Evolutionary conservation across 2,888 invertebrate species (phyloP).

Genomic region (Cantharis flavilabris): DNA sequence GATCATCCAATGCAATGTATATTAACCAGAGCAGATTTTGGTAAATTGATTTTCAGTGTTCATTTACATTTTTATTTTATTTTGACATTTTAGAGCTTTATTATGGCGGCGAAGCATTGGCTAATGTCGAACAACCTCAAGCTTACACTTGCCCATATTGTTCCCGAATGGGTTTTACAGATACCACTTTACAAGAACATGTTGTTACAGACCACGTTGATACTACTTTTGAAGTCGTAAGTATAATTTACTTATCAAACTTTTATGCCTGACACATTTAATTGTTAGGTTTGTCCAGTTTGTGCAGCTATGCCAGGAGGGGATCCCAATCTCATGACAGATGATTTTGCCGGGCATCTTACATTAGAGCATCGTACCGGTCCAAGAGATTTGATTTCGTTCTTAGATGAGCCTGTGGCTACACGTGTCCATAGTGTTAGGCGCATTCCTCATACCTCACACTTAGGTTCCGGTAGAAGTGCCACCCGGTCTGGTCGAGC

Average conservation of each 20-base stretch:
- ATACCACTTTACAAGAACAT: slow-evolving; percentile 88
- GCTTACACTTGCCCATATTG: slow-evolving; percentile 98
- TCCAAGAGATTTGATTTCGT: slow-evolving; percentile 89
- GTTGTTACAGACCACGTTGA: slow-evolving; percentile 91
- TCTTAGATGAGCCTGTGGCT: slow-evolving; percentile 88
- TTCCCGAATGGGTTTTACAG: slow-evolving; percentile 94
- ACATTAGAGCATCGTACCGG: slow-evolving; percentile 84
- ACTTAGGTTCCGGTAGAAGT: slow-evolving; percentile 53
- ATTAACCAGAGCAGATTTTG: slow-evolving; percentile 94
- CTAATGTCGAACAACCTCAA: slow-evolving; percentile 89
- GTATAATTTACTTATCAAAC: slow-evolving; percentile 39
- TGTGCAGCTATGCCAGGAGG: slow-evolving; percentile 96
- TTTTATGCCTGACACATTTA: neutral
- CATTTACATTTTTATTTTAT: neutral
- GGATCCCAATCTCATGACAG: slow-evolving; percentile 96
- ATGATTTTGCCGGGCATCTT: slow-evolving; percentile 96
- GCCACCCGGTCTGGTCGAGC: slow-evolving; percentile 61
- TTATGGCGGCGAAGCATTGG: slow-evolving; percentile 93
- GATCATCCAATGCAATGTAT: slow-evolving; percentile 99
- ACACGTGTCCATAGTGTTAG: slow-evolving; percentile 59
- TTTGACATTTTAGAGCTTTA: slow-evolving; percentile 71
- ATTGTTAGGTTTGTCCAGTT: slow-evolving; percentile 86
- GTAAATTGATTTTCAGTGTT: slow-evolving; percentile 57
- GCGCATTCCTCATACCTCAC: slow-evolving; percentile 51
- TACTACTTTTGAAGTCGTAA: slow-evolving; percentile 85